Conservation (phyloP, 2,888 invertebrate genomes). For the Epicampocera succincta region DNA sequence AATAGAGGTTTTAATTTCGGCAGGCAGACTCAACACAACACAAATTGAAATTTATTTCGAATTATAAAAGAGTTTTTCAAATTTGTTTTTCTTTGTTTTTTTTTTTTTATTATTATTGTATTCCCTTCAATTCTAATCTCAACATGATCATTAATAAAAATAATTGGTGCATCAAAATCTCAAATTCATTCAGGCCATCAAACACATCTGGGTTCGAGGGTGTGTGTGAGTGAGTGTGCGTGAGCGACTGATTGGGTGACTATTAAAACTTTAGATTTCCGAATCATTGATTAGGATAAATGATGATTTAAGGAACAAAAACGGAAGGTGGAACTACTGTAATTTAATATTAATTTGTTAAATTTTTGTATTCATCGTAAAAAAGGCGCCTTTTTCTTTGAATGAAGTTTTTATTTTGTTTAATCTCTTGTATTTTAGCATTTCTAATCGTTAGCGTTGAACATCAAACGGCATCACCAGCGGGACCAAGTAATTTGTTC, state of each 20-base stretch:
- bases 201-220: constrained; percentile 44
- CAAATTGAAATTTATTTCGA: constrained; percentile 40
- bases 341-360: constrained; percentile 81
- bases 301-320: constrained; percentile 55
- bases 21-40: constrained; percentile 11
- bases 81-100: neutral
- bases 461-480: constrained; percentile 50
- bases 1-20: constrained; percentile 38
- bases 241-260: too few relatives aligned
- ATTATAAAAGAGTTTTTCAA: constrained; percentile 31
- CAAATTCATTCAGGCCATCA: constrained; percentile 23
- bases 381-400: constrained; percentile 73
- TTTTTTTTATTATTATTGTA: too few relatives aligned
- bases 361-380: constrained; percentile 67
- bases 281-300: constrained; percentile 55
- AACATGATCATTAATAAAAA: constrained; percentile 67
- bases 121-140: constrained; percentile 42
- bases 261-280: constrained; percentile 31
- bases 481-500: constrained; percentile 18
- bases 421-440: constrained; percentile 3
- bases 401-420: constrained; percentile 8
- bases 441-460: constrained; percentile 45
- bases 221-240: constrained; percentile 13
- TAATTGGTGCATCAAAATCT: constrained; percentile 59
- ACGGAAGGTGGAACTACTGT: constrained; percentile 72